These are phyloP conservation scores for Yponomeuta malinellus DNA, from an alignment of 2,888 invertebrate species.

Conservation along the genomic window DNA sequence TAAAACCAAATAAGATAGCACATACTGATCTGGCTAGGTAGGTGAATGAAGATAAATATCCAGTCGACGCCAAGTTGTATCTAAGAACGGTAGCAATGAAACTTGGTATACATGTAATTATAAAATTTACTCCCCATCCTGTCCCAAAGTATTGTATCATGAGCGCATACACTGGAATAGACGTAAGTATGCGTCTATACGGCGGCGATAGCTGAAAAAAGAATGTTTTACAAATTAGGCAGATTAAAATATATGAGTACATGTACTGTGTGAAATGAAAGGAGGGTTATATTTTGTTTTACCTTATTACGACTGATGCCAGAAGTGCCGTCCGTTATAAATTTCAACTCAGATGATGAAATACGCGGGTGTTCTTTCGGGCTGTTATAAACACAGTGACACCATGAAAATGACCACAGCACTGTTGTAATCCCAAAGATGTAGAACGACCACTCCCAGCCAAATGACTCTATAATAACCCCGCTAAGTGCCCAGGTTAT, in stretches of 20 bases:
- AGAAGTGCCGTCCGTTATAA: conserved; percentile 70
- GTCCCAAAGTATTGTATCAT: conserved; percentile 83
- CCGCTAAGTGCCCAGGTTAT: conserved; percentile 74
- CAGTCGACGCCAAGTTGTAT: conserved; percentile 82
- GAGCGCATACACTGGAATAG: conserved; percentile 82
- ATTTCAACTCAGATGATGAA: conserved; percentile 76
- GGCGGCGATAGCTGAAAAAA: conserved; percentile 79
- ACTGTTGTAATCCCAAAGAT: not conserved
- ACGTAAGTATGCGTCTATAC: conserved; percentile 75
- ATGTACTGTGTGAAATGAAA: too few relatives aligned
- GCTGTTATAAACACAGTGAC: conserved; percentile 77
- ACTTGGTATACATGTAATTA: conserved; percentile 84
- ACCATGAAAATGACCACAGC: conserved; percentile 58
- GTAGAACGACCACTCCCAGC: conserved; percentile 46
- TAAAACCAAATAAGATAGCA: conserved; percentile 81
- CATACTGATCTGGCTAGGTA: conserved; percentile 81
- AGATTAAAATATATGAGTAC: not conserved
- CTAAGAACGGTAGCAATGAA: conserved; percentile 83
- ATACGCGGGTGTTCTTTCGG: conserved; percentile 79
- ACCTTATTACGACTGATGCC: not conserved
- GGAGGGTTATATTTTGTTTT: not conserved
- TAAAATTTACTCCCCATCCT: conserved; percentile 84
- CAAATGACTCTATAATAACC: conserved; percentile 56
- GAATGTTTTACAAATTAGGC: not conserved
- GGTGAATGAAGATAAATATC: conserved; percentile 82